Percentiles rank a stretch among this genome's conserved stretches.
Evolutionary conservation across 2,888 invertebrate species (phyloP).

Genomic region (Lagria hirta): DNA sequence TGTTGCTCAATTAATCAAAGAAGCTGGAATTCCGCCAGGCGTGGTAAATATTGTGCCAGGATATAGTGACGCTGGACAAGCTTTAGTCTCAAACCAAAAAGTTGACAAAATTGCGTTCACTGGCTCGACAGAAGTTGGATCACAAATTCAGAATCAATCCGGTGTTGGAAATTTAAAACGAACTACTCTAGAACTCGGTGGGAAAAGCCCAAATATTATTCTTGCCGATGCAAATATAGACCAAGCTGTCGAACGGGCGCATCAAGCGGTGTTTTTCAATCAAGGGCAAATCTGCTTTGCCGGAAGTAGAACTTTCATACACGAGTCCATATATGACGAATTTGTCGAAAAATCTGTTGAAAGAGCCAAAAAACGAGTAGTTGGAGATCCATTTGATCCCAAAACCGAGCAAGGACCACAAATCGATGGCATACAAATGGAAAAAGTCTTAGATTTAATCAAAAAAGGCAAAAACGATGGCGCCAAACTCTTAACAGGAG

Average conservation of each 20-base stretch:
- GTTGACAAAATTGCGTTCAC: slow-evolving; percentile 93
- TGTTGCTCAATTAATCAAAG: slow-evolving; percentile 78
- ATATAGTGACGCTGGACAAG: slow-evolving; percentile 80
- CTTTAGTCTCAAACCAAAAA: slow-evolving; percentile 68
- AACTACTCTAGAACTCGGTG: slow-evolving; percentile 88
- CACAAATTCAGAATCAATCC: slow-evolving; percentile 77
- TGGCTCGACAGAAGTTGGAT: slow-evolving; percentile 85
- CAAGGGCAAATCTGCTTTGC: slow-evolving; percentile 87
- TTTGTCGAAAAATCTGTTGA: slow-evolving; percentile 79
- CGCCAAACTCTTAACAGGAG: slow-evolving; percentile 80
- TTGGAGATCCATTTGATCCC: slow-evolving; percentile 86
- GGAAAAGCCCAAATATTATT: slow-evolving; percentile 91
- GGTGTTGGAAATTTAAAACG: slow-evolving; percentile 77
- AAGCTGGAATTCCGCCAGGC: slow-evolving; percentile 90
- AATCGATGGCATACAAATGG: slow-evolving; percentile 80
- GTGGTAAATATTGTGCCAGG: slow-evolving; percentile 91
- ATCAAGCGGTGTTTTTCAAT: slow-evolving; percentile 87
- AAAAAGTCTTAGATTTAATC: slow-evolving; percentile 79
- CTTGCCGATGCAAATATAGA: slow-evolving; percentile 81
- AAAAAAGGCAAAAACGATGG: slow-evolving; percentile 82
- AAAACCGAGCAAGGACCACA: slow-evolving; percentile 89
- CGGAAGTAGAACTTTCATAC: slow-evolving; percentile 86
- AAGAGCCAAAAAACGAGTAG: slow-evolving; percentile 72
- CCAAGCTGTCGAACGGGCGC: slow-evolving; percentile 78
- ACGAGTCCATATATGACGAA: slow-evolving; percentile 88